These are phyloP conservation scores for Geodia barretti DNA, from an alignment of 37 sponge, comb jelly and placozoan genomes.

Conservation along the genomic window DNA sequence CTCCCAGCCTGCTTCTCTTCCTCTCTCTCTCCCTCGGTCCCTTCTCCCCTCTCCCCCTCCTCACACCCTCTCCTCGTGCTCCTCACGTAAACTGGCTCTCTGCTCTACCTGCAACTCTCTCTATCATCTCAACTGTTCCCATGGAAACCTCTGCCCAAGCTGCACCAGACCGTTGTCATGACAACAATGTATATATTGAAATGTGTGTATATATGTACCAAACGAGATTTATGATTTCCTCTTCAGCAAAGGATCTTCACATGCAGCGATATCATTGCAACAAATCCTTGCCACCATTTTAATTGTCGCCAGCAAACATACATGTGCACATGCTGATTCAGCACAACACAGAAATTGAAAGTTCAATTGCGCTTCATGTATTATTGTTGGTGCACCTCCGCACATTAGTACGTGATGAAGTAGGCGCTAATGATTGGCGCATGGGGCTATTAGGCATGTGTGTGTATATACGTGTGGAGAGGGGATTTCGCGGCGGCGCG, in stretches of 20 bases:
- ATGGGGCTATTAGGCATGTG: too few relatives aligned
- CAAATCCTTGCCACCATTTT: too few relatives aligned
- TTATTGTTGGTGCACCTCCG: background rate
- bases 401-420: background rate
- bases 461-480: too few relatives aligned
- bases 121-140: background rate
- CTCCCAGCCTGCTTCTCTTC: background rate
- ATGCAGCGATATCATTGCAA: too few relatives aligned
- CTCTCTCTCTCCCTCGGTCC: constrained; percentile 9
- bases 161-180: background rate
- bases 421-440: background rate
- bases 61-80: background rate
- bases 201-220: too few relatives aligned
- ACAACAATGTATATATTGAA: background rate
- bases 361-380: too few relatives aligned
- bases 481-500: background rate
- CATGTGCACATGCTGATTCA: too few relatives aligned
- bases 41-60: background rate
- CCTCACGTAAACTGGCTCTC: background rate
- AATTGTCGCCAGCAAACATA: too few relatives aligned
- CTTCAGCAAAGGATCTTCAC: too few relatives aligned
- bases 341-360: too few relatives aligned
- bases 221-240: background rate
- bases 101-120: background rate
- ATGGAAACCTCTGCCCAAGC: background rate